A percentile compares a stretch with the other conserved stretches of the same genome.
Conservation (phyloP, 2,888 invertebrate species). For the Melangyna quadrimaculata region DNA sequence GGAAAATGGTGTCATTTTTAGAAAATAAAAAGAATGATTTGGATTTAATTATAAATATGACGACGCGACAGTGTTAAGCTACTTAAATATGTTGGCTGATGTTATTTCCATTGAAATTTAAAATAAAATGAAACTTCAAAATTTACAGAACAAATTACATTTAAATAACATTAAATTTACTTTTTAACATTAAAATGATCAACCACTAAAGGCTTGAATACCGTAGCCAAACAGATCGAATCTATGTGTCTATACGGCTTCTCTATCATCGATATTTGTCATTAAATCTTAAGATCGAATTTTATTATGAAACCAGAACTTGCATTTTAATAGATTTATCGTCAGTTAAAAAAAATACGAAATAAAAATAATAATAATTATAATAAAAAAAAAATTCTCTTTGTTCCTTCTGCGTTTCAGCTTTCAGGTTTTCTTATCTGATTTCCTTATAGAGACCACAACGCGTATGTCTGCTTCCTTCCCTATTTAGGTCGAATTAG, state of each 20-base stretch:
- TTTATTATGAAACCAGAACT: neutral
- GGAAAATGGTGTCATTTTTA: too few relatives aligned
- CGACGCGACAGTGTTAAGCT: too few relatives aligned
- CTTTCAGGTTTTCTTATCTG: slow-evolving; percentile 65
- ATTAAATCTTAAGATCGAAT: neutral
- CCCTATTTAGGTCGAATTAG: slow-evolving; percentile 69
- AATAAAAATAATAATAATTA: neutral
- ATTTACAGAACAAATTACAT: too few relatives aligned
- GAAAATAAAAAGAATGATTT: too few relatives aligned
- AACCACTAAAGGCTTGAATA: too few relatives aligned
- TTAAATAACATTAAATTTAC: too few relatives aligned
- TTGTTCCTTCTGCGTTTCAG: slow-evolving; percentile 52
- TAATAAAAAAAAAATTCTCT: slow-evolving; percentile 36
- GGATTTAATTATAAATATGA: too few relatives aligned
- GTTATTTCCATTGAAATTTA: too few relatives aligned
- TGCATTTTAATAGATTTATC: neutral
- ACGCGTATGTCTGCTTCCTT: slow-evolving; percentile 65
- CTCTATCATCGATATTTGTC: neutral
- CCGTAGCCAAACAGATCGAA: too few relatives aligned
- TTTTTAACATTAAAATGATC: too few relatives aligned
- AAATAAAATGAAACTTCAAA: too few relatives aligned
- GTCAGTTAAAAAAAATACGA: neutral
- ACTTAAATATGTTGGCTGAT: too few relatives aligned
- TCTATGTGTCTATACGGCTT: neutral
- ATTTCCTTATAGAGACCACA: slow-evolving; percentile 68